Evolutionary conservation across 2,888 invertebrate genomes (phyloP).

Genomic region (Ganaspis brasiliensis): DNA sequence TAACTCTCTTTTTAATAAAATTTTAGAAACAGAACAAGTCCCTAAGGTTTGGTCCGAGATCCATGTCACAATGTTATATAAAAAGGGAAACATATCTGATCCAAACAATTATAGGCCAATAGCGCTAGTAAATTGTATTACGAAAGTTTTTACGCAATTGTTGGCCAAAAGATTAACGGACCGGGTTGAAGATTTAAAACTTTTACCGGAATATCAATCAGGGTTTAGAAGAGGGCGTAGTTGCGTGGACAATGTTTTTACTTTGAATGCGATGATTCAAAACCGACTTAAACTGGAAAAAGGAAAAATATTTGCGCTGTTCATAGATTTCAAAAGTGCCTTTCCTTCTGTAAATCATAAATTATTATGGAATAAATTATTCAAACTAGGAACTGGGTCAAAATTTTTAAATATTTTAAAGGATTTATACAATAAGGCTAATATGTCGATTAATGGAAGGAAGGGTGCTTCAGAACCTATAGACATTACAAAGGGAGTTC

Average conservation of each 20-base stretch:
- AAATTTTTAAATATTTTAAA: constrained; percentile 30
- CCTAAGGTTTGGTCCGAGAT: constrained; percentile 16
- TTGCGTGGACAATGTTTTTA: constrained; percentile 32
- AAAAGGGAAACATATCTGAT: constrained; percentile 29
- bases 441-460: neutral
- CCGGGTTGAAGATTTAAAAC: neutral
- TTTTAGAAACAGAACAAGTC: neutral
- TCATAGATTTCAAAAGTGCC: neutral
- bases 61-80: constrained; percentile 39
- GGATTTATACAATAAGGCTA: constrained; percentile 22
- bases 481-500: neutral
- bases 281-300: neutral
- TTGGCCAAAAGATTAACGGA: neutral
- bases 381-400: neutral
- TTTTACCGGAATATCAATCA: constrained; percentile 11
- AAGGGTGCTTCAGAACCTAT: neutral
- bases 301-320: constrained; percentile 9
- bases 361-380: constrained; percentile 20
- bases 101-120: neutral
- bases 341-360: neutral
- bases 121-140: constrained; percentile 14
- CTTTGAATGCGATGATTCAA: neutral
- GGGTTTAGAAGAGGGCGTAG: constrained; percentile 16
- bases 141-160: constrained; percentile 26
- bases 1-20: constrained; percentile 19